A percentile compares a stretch with the other conserved stretches of the same genome.
Evolutionary conservation across 2,888 invertebrate species (phyloP).

Genomic region (Euplagia quadripunctaria): DNA sequence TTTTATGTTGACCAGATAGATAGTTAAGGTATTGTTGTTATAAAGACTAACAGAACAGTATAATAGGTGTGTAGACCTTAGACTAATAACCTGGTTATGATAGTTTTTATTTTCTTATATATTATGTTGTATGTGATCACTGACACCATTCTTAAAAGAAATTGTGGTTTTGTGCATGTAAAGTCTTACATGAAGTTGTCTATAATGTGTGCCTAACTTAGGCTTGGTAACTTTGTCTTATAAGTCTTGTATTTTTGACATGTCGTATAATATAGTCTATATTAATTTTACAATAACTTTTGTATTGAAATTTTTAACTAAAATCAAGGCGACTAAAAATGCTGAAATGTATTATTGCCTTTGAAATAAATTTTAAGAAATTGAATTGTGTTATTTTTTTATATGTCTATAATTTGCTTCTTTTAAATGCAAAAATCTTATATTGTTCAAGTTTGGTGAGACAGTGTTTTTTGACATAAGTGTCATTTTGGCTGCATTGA

Average conservation of each 20-base stretch:
- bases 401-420: constrained; percentile 19
- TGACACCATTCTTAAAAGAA: background rate
- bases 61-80: background rate
- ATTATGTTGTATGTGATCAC: background rate
- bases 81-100: background rate
- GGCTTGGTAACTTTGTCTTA: background rate
- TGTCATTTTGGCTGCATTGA: constrained; percentile 88
- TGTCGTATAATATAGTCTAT: background rate
- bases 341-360: background rate
- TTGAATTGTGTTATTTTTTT: constrained; percentile 14
- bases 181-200: background rate
- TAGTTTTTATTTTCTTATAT: background rate
- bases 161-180: background rate
- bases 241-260: background rate
- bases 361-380: constrained; percentile 22
- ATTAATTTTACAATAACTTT: background rate
- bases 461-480: constrained; percentile 88
- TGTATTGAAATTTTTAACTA: background rate
- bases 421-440: constrained; percentile 21
- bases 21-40: background rate
- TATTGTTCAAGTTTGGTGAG: constrained; percentile 66
- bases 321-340: background rate
- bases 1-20: background rate
- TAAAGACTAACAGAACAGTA: background rate
- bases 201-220: background rate